phyloP scores from a whole-genome alignment of 64 coral and sea anemone genomes.

The Dendronephthya gigantea region DNA sequence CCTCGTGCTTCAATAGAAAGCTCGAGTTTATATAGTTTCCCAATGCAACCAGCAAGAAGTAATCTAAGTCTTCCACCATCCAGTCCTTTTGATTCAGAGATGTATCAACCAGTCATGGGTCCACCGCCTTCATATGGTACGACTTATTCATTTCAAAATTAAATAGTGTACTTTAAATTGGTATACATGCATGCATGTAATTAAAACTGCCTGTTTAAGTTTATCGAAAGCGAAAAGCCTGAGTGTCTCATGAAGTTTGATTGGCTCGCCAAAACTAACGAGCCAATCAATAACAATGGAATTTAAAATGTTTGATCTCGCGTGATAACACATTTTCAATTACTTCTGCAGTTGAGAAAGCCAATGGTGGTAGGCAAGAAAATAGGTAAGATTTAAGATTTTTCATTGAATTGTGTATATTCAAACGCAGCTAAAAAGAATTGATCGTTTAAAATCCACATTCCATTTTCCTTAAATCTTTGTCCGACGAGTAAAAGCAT shows the following conservation, averaged over 20 bases:
- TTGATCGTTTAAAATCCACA: no score
- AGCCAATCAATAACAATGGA: not conserved
- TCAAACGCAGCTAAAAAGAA: no score
- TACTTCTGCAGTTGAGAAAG: not conserved
- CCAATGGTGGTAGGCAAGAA: not conserved
- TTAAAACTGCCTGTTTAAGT: no score
- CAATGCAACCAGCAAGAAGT: not conserved
- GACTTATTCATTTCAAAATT: not conserved
- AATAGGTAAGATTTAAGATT: not conserved
- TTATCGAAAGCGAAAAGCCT: no score
- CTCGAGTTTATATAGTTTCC: slow-evolving; percentile 2
- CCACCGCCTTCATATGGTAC: slow-evolving; percentile 2
- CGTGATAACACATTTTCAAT: not conserved
- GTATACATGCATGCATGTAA: no score
- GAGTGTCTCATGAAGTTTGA: no score
- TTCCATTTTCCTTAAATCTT: no score
- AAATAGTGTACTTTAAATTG: not conserved
- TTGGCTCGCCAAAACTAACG: no score
- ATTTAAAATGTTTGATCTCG: no score
- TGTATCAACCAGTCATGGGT: not conserved
- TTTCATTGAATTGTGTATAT: no score
- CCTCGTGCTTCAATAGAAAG: slow-evolving; percentile 10
- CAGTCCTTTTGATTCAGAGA: not conserved
- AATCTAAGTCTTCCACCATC: not conserved
- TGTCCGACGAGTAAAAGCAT: not conserved